These are phyloP conservation scores for Leptinotarsa tumamoca DNA, from an alignment of 2,888 invertebrate genomes.

Conservation along the genomic window DNA sequence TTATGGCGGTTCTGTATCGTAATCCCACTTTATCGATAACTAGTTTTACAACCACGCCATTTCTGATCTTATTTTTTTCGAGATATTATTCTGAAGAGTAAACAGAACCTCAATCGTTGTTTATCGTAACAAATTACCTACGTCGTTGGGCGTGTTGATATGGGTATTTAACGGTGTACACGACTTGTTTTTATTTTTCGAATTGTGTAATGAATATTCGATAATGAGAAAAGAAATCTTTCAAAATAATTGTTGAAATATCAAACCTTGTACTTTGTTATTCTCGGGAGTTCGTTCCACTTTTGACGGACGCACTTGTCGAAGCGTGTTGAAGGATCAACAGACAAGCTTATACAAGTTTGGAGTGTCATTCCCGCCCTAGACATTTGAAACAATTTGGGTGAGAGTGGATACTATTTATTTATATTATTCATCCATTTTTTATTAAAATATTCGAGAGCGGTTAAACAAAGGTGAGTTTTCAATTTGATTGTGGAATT, in stretches of 20 bases:
- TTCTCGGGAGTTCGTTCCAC: no score
- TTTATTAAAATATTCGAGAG: no score
- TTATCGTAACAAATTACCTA: neutral
- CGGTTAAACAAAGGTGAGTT: no score
- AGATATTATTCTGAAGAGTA: neutral
- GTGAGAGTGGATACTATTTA: no score
- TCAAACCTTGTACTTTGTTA: no score
- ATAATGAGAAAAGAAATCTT: neutral
- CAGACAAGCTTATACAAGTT: no score
- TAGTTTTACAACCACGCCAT: slow-evolving; percentile 8
- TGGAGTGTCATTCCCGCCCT: no score
- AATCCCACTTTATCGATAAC: neutral
- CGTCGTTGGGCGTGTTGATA: slow-evolving; percentile 13
- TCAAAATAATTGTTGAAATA: neutral
- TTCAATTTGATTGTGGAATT: no score
- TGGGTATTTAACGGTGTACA: neutral
- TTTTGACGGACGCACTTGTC: no score
- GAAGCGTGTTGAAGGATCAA: no score
- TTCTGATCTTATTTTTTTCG: neutral
- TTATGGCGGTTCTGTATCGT: neutral
- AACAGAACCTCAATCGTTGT: slow-evolving; percentile 5
- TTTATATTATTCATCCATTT: no score
- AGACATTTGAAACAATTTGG: no score
- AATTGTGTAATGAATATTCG: neutral
- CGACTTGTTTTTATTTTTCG: neutral